phyloP scores from a whole-genome alignment of 1,140 invertebrate genomes.

The Euwallacea fornicatus region DNA sequence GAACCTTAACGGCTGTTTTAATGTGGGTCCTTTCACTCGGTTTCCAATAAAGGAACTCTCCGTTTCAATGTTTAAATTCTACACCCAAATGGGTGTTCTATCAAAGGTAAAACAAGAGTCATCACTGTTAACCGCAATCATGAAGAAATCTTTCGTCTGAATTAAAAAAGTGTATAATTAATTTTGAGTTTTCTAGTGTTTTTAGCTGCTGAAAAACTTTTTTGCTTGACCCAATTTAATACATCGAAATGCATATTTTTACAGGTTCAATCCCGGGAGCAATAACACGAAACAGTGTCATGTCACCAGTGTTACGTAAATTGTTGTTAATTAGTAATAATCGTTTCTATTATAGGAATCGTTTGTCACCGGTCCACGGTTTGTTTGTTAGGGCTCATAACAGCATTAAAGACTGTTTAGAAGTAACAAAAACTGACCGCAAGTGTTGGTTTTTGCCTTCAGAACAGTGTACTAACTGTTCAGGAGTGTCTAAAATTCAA shows the following conservation, averaged over 20 bases:
- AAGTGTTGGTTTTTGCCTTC: neutral
- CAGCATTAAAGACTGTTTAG: neutral
- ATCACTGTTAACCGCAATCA: too few relatives aligned
- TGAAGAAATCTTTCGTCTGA: too few relatives aligned
- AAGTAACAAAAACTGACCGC: neutral
- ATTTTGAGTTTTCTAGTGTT: too few relatives aligned
- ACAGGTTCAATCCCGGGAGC: slow-evolving; percentile 5
- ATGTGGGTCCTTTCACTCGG: too few relatives aligned
- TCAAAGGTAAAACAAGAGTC: too few relatives aligned
- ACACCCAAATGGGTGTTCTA: neutral
- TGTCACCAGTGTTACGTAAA: slow-evolving; percentile 9
- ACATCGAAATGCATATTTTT: neutral
- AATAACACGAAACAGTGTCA: slow-evolving; percentile 22
- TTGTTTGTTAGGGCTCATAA: neutral
- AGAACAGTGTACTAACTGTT: neutral
- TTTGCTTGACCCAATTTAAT: too few relatives aligned
- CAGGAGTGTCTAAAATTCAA: neutral
- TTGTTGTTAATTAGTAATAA: slow-evolving; percentile 23
- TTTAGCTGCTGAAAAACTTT: too few relatives aligned
- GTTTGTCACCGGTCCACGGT: slow-evolving; percentile 13
- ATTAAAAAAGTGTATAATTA: too few relatives aligned
- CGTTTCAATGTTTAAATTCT: neutral
- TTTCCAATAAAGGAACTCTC: too few relatives aligned
- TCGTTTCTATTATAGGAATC: slow-evolving; percentile 18
- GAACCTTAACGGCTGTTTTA: too few relatives aligned